Conservation (phyloP, 1,140 invertebrate genomes). For the Dryas iulia region DNA sequence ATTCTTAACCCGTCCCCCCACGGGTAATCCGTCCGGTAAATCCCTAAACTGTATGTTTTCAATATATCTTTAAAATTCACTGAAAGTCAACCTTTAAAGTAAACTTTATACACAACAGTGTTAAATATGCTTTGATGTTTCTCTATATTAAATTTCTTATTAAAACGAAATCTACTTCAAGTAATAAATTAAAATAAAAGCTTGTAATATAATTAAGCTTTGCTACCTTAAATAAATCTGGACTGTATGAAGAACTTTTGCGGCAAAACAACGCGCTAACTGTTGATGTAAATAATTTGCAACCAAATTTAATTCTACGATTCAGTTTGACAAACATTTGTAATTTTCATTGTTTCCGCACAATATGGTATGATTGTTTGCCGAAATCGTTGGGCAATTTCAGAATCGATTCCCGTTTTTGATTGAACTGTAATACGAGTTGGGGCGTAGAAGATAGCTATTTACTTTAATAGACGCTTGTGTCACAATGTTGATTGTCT, state of each 20-base stretch:
- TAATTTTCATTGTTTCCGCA: slow-evolving; percentile 26
- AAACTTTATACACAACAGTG: too few species aligned
- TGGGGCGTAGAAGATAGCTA: background rate
- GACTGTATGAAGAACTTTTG: background rate
- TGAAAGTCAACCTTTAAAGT: too few species aligned
- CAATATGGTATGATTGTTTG: slow-evolving; percentile 40
- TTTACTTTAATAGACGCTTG: background rate
- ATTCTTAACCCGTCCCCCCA: too few species aligned
- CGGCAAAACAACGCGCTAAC: background rate
- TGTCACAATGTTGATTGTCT: background rate
- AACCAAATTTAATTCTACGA: slow-evolving; percentile 5
- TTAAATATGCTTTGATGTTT: background rate
- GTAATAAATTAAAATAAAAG: background rate
- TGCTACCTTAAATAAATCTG: slow-evolving; percentile 6
- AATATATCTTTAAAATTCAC: too few species aligned
- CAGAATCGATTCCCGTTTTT: slow-evolving; percentile 7
- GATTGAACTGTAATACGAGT: slow-evolving; percentile 6
- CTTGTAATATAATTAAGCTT: background rate
- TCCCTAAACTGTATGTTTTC: too few species aligned
- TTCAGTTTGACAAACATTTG: slow-evolving; percentile 19
- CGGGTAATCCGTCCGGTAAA: too few species aligned
- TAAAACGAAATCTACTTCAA: background rate
- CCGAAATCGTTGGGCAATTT: slow-evolving; percentile 12
- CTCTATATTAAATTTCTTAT: background rate
- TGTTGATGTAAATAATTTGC: slow-evolving; percentile 20